Conservation (phyloP, 2,797 vertebrate species). For the Apogon hyalosoma region DNA sequence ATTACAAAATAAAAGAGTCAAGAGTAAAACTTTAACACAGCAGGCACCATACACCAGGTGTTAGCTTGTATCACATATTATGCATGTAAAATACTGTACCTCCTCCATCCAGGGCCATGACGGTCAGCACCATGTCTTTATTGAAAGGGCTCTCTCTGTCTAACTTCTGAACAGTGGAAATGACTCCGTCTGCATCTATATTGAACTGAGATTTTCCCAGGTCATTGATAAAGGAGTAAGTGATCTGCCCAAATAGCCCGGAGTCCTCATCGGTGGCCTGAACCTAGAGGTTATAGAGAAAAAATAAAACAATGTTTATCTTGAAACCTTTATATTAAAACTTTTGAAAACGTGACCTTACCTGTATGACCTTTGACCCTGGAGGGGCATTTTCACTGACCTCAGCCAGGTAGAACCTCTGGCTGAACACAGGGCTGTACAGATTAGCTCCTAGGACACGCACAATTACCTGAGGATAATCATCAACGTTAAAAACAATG, state of each 20-base stretch:
- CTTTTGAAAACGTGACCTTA: slow-evolving; percentile 26
- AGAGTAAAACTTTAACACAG: too few species aligned
- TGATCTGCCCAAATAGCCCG: slow-evolving; percentile 88
- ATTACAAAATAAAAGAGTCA: too few species aligned
- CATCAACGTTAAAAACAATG: slow-evolving; percentile 2
- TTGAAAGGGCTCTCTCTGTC: slow-evolving; percentile 92
- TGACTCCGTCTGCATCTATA: slow-evolving; percentile 88
- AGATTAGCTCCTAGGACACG: slow-evolving; percentile 91
- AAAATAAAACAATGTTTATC: not conserved
- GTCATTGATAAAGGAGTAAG: slow-evolving; percentile 94
- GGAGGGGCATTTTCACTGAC: slow-evolving; percentile 90
- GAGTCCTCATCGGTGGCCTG: slow-evolving; percentile 91
- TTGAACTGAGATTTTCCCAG: slow-evolving; percentile 92
- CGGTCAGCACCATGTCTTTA: slow-evolving; percentile 91
- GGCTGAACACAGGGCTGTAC: slow-evolving; percentile 93
- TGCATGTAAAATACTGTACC: slow-evolving; percentile 70
- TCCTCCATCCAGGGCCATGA: slow-evolving; percentile 96
- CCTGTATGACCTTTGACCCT: slow-evolving; percentile 89
- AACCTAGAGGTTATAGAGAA: slow-evolving; percentile 71
- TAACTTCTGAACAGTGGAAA: slow-evolving; percentile 90
- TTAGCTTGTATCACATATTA: too few species aligned
- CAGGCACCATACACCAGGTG: too few species aligned
- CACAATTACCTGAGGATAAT: slow-evolving; percentile 83
- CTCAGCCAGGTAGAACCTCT: slow-evolving; percentile 94
- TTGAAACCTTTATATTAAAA: not conserved